These are phyloP conservation scores for Gallinago nigripennis DNA, from an alignment of 2,797 vertebrate species.

Conservation along the genomic window DNA sequence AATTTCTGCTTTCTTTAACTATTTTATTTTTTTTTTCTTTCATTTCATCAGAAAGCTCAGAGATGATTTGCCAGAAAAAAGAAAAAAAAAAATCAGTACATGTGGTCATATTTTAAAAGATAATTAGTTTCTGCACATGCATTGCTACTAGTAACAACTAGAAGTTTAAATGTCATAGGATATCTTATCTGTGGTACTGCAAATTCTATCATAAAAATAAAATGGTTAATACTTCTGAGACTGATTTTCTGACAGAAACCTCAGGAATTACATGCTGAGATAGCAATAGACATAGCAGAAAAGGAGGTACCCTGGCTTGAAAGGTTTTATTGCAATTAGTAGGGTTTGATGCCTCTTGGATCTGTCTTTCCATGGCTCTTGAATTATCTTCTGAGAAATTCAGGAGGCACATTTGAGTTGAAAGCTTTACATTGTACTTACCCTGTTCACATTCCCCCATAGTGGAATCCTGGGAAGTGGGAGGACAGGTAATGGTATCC, in stretches of 20 bases:
- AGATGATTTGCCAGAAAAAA: not conserved
- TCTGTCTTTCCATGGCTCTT: not conserved
- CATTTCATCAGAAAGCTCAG: not conserved
- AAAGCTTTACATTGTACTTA: not conserved
- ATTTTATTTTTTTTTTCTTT: not conserved
- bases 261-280: not conserved
- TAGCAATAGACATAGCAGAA: not conserved
- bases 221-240: not conserved
- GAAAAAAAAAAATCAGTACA: not conserved
- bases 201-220: not conserved
- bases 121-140: not conserved
- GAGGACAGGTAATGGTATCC: not conserved
- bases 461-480: not conserved
- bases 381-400: not conserved
- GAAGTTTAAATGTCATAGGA: not conserved
- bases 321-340: not conserved
- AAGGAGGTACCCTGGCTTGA: not conserved
- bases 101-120: not conserved
- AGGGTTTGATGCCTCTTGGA: not conserved
- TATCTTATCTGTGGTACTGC: not conserved
- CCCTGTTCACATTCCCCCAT: fast-evolving
- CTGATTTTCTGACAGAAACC: not conserved
- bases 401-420: not conserved
- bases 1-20: not conserved
- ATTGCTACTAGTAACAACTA: not conserved